These are phyloP conservation scores for Caenorhabditis auriculariae DNA, from an alignment of 2,888 invertebrate genomes.

Conservation along the genomic window DNA sequence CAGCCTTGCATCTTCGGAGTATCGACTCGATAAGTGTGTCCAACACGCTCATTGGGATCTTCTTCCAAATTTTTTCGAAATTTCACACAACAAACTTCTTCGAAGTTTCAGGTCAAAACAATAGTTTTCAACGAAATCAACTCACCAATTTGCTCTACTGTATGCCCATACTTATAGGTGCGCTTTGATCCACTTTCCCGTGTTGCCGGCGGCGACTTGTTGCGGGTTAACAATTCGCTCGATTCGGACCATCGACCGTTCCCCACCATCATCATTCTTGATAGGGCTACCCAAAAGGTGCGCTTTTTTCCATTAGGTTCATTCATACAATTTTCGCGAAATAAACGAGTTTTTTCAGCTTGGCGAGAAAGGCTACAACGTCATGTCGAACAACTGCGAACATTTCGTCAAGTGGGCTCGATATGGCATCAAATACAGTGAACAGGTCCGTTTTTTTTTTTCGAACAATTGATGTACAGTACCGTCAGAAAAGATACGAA, in stretches of 20 bases:
- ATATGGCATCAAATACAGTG: slow-evolving; percentile 61
- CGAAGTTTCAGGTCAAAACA: no score
- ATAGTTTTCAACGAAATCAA: no score
- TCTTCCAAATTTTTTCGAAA: no score
- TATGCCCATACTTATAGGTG: slow-evolving; percentile 31
- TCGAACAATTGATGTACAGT: not conserved
- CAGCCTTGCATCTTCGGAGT: no score
- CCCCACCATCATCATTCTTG: slow-evolving; percentile 47
- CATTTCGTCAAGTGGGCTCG: slow-evolving; percentile 64
- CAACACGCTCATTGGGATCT: no score
- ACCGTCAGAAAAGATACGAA: no score
- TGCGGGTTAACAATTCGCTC: slow-evolving; percentile 45
- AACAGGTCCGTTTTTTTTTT: slow-evolving; percentile 45
- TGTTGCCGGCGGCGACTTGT: slow-evolving; percentile 29
- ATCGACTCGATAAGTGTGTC: no score
- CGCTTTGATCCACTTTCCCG: slow-evolving; percentile 38
- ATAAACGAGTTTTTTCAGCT: slow-evolving; percentile 32
- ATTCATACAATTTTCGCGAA: not conserved
- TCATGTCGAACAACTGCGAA: slow-evolving; percentile 64
- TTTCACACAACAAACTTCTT: no score
- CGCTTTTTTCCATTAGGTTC: not conserved
- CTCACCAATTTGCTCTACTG: no score
- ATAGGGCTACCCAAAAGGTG: slow-evolving; percentile 54
- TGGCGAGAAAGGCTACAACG: slow-evolving; percentile 63
- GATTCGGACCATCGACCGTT: slow-evolving; percentile 50